Conservation (phyloP, 2,113 vertebrate species). For the Cryptoleucopteryx plumbea region DNA sequence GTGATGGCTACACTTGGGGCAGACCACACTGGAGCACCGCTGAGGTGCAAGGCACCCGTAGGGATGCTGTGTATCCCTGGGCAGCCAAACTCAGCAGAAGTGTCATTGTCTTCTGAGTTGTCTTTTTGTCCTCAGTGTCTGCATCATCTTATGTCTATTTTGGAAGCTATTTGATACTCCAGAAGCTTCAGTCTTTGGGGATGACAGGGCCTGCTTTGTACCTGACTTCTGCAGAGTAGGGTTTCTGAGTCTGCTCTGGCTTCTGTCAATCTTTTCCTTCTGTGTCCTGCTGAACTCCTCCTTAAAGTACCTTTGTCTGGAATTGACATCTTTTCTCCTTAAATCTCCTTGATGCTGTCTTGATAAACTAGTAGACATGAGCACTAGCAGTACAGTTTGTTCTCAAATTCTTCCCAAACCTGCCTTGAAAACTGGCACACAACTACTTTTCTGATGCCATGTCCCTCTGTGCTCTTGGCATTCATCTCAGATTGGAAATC, state of each 20-base stretch:
- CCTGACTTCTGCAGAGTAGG: neutral
- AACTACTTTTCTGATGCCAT: neutral
- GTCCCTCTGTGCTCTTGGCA: neutral
- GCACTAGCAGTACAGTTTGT: neutral
- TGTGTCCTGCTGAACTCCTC: neutral
- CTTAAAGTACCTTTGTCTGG: neutral
- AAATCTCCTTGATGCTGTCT: neutral
- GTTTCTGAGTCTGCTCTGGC: neutral
- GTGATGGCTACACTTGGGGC: neutral
- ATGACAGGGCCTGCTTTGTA: neutral
- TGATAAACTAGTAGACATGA: neutral
- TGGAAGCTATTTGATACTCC: neutral
- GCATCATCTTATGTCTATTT: neutral
- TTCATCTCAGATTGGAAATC: neutral
- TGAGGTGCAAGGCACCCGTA: neutral
- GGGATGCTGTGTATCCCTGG: neutral
- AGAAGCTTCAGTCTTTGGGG: neutral
- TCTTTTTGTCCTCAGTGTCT: neutral
- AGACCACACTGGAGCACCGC: neutral
- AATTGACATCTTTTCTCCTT: neutral
- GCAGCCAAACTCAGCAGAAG: neutral
- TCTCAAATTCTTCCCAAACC: neutral
- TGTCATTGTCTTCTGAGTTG: neutral
- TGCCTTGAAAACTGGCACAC: neutral
- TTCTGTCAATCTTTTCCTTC: neutral